phyloP scores from a whole-genome alignment of 2,888 invertebrate genomes.

The Tipula confusa region DNA sequence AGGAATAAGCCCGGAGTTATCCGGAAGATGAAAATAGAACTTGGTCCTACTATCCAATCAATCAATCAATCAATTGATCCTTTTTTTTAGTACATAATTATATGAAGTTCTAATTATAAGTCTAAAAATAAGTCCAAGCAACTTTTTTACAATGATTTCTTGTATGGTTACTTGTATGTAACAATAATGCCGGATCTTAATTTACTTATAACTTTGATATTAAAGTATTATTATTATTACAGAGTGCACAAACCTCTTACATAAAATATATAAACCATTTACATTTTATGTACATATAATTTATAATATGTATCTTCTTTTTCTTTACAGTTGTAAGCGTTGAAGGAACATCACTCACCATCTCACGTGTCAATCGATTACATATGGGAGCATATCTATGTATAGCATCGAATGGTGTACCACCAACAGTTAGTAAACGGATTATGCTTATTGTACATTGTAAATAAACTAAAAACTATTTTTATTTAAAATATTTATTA shows the following conservation, averaged over 20 bases:
- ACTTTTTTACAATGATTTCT: too few species aligned
- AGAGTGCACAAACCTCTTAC: not conserved
- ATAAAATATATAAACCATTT: too few species aligned
- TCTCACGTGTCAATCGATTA: conserved; percentile 65
- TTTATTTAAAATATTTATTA: not conserved
- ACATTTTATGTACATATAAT: not conserved
- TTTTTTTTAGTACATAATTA: too few species aligned
- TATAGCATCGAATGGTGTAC: conserved; percentile 78
- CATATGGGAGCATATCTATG: conserved; percentile 79
- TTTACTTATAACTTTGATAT: not conserved
- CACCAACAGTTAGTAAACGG: conserved; percentile 83
- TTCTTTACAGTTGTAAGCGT: conserved; percentile 57
- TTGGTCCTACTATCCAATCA: too few species aligned
- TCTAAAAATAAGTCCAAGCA: too few species aligned
- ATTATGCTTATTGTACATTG: conserved; percentile 81
- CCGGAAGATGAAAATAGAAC: too few species aligned
- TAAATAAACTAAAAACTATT: conserved; percentile 50
- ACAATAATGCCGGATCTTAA: not conserved
- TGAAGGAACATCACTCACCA: conserved; percentile 64
- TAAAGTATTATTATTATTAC: conserved; percentile 20
- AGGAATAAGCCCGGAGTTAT: too few species aligned
- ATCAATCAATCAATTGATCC: too few species aligned
- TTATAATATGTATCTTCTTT: not conserved
- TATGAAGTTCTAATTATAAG: too few species aligned
- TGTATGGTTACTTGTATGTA: too few species aligned